phyloP scores from a whole-genome alignment of 2,113 vertebrate genomes.

The Megaceryle maxima region DNA sequence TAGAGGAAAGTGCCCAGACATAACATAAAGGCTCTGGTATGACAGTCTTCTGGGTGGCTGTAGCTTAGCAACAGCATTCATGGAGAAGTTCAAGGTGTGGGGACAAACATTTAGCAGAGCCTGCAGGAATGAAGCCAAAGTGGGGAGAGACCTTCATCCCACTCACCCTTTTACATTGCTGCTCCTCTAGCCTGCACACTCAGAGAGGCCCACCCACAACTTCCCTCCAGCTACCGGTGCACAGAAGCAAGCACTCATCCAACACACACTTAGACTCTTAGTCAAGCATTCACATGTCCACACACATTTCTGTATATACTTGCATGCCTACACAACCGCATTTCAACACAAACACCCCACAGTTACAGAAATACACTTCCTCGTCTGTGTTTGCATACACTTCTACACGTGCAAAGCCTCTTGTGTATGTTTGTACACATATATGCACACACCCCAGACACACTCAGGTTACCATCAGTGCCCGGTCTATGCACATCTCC shows the following conservation, averaged over 20 bases:
- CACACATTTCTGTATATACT: neutral
- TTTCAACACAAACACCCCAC: neutral
- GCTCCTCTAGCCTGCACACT: neutral
- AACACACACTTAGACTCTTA: neutral
- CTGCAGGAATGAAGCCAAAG: neutral
- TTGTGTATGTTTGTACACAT: neutral
- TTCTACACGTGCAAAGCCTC: neutral
- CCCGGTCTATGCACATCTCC: neutral
- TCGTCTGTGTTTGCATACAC: neutral
- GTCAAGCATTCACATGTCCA: accelerated
- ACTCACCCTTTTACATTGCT: neutral
- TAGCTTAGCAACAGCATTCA: conserved; percentile 57
- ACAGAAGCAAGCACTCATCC: neutral
- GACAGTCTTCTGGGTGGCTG: neutral
- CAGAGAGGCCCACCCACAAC: neutral
- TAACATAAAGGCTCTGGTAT: neutral
- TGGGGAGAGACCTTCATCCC: neutral
- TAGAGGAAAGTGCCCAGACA: neutral
- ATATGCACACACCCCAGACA: neutral
- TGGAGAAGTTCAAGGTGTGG: conserved; percentile 47
- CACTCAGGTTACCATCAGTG: neutral
- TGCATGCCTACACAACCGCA: neutral
- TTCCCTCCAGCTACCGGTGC: neutral
- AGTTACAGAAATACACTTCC: neutral
- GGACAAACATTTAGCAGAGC: neutral